Evolutionary conservation across 2,888 invertebrate genomes (phyloP), one percentile per base, ranked within the genome.

Genomic region (Caenorhabditis afra): DNA sequence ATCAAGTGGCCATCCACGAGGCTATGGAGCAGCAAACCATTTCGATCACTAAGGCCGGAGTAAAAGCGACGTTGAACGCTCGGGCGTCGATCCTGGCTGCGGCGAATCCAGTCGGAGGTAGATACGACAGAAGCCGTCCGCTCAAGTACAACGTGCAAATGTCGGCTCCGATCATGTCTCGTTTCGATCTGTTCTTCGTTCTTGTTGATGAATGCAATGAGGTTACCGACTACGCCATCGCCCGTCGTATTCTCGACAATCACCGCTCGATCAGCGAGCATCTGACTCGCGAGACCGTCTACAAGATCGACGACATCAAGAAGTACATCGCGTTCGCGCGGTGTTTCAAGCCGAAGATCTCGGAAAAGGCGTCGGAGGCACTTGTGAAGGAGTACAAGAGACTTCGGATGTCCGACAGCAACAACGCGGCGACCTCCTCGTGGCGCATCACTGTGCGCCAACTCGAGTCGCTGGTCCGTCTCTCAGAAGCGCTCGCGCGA

Each of bases 21-120:
- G 99, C 99, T 3, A 99, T 99, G 99, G 99, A 99, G 92, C 99
- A 99, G 90, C 99, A 99, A 92, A 99, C 99, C 0, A 99, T 99
- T 86, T 97, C 97, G 0, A 93, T 99, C 74, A 97, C 99, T 0
- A 99, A 99, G 93, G 89, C 88, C 20, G 89, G 89, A 58, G 87
- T 91, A 0, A 91, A 95, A 93, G 96, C 99, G 0, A 98, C 98
- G 0, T 92, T 99, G 22, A 99, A 99, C 92, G 99, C 99, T 0
- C 93, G 98, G 45, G 97, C 98, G 0, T 98, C 97, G 0, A 98
- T 99, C 85, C 92, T 99, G 73, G 99, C 99, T 0, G 99, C 99
- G 0, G 98, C 98, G 0, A 99, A 99, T 92, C 99, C 99, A 0
- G 94, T 97, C 39, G 95, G 95, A n/a, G 97, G 98, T 0, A 93